A percentile compares a stretch with the other conserved stretches of the same genome.
These are phyloP conservation scores for Pyxicephalus adspersus DNA, from an alignment of 2,113 vertebrate genomes.

Conservation along the genomic window DNA sequence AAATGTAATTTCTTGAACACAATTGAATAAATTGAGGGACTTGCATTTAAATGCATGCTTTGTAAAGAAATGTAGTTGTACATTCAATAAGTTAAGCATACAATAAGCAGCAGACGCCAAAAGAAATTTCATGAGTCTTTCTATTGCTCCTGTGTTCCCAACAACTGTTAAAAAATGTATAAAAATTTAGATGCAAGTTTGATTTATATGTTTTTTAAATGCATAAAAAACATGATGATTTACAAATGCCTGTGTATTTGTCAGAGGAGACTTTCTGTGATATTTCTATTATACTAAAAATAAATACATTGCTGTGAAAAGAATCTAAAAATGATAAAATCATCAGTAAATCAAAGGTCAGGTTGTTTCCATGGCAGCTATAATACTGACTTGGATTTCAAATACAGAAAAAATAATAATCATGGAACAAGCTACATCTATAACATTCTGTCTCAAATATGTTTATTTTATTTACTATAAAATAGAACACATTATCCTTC, in stretches of 20 bases:
- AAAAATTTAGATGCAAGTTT: conserved; percentile 2
- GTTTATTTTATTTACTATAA: conserved; percentile 18
- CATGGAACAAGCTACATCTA: conserved; percentile 16
- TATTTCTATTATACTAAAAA: conserved; percentile 52
- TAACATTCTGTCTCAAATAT: conserved; percentile 38
- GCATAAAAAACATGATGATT: conserved; percentile 33
- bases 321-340: conserved; percentile 52
- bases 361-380: conserved; percentile 46
- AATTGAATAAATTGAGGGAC: too few species aligned
- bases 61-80: neutral
- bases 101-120: neutral
- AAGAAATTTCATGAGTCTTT: neutral
- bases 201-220: neutral
- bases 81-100: neutral
- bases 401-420: conserved; percentile 45
- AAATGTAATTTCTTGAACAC: too few species aligned
- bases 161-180: conserved; percentile 16
- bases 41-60: neutral
- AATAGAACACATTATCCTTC: neutral
- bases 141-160: neutral
- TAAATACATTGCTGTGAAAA: conserved; percentile 36
- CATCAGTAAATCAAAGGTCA: conserved; percentile 49
- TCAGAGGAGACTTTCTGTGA: conserved; percentile 42
- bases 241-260: conserved; percentile 4
- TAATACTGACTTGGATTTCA: conserved; percentile 41